Base-by-base conservation (phyloP, 2,888 invertebrate genomes). In the Noctuana brunneofusca region DNA sequence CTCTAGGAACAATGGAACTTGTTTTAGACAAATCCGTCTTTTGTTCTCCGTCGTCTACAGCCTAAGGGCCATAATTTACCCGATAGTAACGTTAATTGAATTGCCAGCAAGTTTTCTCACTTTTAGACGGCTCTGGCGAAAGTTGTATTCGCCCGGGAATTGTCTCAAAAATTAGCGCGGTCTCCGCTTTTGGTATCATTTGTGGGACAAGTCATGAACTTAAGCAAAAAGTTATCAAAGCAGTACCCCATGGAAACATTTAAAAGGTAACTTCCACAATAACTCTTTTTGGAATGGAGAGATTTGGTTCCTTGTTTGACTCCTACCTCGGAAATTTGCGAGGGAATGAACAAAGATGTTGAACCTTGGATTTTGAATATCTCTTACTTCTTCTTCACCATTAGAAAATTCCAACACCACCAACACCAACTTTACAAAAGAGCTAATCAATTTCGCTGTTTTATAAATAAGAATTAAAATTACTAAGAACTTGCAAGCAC, bases 131-230 rank as follows among this genome's bases (percentile, higher is more conserved):
- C 64, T 63, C 60, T 49, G 58, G 46, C 60, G 58, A 66, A 69
- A 70, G 63, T 69, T 67, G 64, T 63, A 56, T 63, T 56, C 67
- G 64, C 69, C 66, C 64, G 72, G 68, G 69, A 59, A 66, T 69
- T 72, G 70, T 71, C 73, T 70, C 66, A 73, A 71, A 76, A 75
- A 77, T 74, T 78, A 69, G 75, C 70, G 71, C 64, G 68, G 66
- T 70, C 65, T 48, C 27, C 59, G 50, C 30, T n/a, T n/a, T n/a
- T 41, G 30, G 54, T 49, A 8, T 32, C 30, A 24, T 22, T n/a
- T 63, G 4, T 63, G 64, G 64, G 54, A 1, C 52, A 66, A 73
- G 69, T 32, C 6, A 43, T 46, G 46, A 63, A 58, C 46, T 41
- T 41, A 41, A 9, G 46, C 20, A 3, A 3, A 46, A 5, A 11